Base-by-base conservation (phyloP, 2,797 vertebrate genomes). In the Potorous gilbertii region DNA sequence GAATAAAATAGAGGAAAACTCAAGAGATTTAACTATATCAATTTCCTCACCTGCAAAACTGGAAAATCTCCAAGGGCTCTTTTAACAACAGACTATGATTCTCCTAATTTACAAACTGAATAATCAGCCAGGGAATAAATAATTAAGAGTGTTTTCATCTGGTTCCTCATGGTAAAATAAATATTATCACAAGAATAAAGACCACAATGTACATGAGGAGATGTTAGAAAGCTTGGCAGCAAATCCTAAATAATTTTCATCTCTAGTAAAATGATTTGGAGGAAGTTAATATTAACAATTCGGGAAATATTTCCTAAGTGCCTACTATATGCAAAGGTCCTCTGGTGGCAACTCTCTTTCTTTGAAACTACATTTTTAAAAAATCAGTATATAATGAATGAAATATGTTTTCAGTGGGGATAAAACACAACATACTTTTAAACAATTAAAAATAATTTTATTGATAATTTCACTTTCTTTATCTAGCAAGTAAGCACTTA, bases 401-500 rank as follows among this genome's bases (percentile, higher is more conserved):
- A n/a, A 74, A 66, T 24, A 90, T 96, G 8, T 8, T 24, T 62
- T 14, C 14, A 66, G n/a, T 92, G 92, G 97, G 97, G 96, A 90
- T 81, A 57, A 93, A 95, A 28, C 21, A 96, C 34, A 55, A 55
- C 0, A 52, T 95, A 95, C 96, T 93, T 56, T 93, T 55, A 29
- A 97, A 94, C 55, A 93, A 97, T 96, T 95, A 94, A 94, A 97
- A 93, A 94, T 95, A 97, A 94, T 98, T 98, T 98, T 99, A 98
- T 98, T 98, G 97, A 96, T 91, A 96, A 96, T 96, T 81, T 97
- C 96, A 93, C 8, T 97, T 97, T 96, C 95, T 96, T 98, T 98
- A 98, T 91, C 96, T 54, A 96, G 95, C 40, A 81, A 81, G 46
- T 55, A 94, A 95, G 18, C 14, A 93, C 89, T 94, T 55, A 95